Evolutionary conservation across 2,797 vertebrate species (phyloP), one percentile per base, ranked within the genome.

Genomic region (Eurystomus glaucurus): DNA sequence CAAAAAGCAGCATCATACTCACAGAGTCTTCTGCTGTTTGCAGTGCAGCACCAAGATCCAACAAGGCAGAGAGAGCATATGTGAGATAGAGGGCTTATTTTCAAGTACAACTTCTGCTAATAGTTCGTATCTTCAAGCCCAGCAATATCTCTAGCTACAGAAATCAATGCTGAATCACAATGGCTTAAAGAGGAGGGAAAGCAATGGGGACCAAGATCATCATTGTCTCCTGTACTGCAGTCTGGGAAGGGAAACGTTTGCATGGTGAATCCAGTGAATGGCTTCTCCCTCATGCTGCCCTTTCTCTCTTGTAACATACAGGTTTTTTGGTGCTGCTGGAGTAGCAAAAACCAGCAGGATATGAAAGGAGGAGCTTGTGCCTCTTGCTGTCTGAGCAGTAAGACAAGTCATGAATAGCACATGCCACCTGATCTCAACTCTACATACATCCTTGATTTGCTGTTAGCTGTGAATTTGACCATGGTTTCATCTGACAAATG

Each of bases 151-250:
- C 19, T 20, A 48, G 46, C 46, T 48, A 22, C 21, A 22, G 8
- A 48, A 48, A 48, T 48, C 46, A 48, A 48, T 48, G 21, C 46
- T 45, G 18, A 45, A 45, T 45, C 45, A 45, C 45, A 45, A 45
- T 35, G 45, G 9, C 21, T 74, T 68, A n/a, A 51, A 55, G 20
- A 64, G 45, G 5, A 72, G 20, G 46, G 46, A 17, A 93, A 75
- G 76, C 8, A 19, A 51, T 3, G 15, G 0, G 20, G 20, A 35
- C 8, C 19, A 71, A 41, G 10, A 52, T 14, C 23, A 45, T 66
- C 14, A 12, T 45, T 54, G 14, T 28, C 22, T n/a, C 26, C 45
- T 35, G 8, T 18, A 33, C 23, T 2, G 0, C n/a, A 64, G 3
- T 14, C 15, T 19, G 25, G 11, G 6, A 41, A 80, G 14, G 16